Conservation (phyloP, 2,113 vertebrate species). For the Silurus asotus region DNA sequence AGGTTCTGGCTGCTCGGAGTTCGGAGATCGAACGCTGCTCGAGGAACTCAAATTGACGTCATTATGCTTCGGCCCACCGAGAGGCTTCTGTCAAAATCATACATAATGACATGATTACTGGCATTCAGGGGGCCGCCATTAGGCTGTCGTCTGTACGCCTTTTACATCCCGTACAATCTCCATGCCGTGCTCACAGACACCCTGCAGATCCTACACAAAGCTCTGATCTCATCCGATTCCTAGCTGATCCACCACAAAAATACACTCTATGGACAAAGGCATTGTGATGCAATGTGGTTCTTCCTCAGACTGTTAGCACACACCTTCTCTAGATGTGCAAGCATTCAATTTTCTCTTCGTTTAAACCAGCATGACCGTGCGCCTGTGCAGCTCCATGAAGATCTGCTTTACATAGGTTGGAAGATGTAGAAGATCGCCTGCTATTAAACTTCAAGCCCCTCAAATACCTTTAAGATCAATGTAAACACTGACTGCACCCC, state of each 20-base stretch:
- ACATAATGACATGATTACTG: slow-evolving; percentile 44
- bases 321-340: too few species aligned
- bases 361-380: too few species aligned
- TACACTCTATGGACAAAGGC: too few species aligned
- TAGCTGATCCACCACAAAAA: neutral
- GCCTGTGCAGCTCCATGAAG: too few species aligned
- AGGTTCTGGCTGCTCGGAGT: neutral
- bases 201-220: neutral
- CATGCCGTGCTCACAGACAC: neutral
- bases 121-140: slow-evolving; percentile 21
- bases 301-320: too few species aligned
- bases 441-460: too few species aligned
- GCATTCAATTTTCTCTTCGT: too few species aligned
- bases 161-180: neutral
- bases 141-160: neutral
- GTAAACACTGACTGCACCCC: too few species aligned
- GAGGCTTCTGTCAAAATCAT: slow-evolving; percentile 15
- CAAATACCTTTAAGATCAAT: too few species aligned
- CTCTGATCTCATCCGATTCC: neutral
- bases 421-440: too few species aligned
- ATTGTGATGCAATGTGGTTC: too few species aligned
- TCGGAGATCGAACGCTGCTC: neutral
- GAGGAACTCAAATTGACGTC: slow-evolving; percentile 26
- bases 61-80: neutral
- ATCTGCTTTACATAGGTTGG: too few species aligned